Conservation (phyloP, 2,113 vertebrate genomes). For the Glaucidium brasilianum region DNA sequence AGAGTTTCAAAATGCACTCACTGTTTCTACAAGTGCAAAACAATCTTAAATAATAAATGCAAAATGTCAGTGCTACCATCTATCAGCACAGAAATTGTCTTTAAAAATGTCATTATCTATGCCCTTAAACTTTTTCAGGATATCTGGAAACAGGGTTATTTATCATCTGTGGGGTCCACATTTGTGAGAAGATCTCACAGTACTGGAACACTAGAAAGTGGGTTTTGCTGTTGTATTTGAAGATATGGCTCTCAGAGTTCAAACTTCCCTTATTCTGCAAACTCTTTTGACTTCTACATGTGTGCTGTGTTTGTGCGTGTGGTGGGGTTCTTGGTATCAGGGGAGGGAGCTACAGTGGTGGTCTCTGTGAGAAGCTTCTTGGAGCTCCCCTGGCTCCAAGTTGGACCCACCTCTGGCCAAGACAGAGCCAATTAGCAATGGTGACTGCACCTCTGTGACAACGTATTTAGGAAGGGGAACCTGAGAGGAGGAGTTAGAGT, state of each 20-base stretch:
- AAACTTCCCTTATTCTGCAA: background rate
- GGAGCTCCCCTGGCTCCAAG: too few relatives aligned
- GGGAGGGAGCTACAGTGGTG: too few relatives aligned
- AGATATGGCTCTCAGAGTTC: background rate
- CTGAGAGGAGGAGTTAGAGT: too few relatives aligned
- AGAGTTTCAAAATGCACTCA: constrained; percentile 1
- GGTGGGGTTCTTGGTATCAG: too few relatives aligned
- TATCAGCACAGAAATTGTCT: background rate
- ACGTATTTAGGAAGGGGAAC: too few relatives aligned
- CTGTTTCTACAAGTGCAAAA: constrained; percentile 13
- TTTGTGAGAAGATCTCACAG: background rate
- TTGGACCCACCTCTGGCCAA: too few relatives aligned
- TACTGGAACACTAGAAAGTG: background rate
- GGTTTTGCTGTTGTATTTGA: background rate
- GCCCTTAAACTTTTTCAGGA: background rate
- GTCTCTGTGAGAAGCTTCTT: too few relatives aligned
- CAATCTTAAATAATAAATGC: constrained; percentile 23
- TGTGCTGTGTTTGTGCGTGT: too few relatives aligned
- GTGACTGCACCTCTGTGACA: too few relatives aligned
- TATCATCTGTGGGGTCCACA: background rate
- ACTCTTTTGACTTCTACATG: background rate
- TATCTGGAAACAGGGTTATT: background rate
- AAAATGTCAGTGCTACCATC: constrained; percentile 19
- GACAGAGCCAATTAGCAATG: too few relatives aligned
- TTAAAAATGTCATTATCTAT: background rate